Evolutionary conservation across 2,113 vertebrate species (phyloP), one percentile per base, ranked within the genome.

Genomic region (Benitochromis conjunctus): DNA sequence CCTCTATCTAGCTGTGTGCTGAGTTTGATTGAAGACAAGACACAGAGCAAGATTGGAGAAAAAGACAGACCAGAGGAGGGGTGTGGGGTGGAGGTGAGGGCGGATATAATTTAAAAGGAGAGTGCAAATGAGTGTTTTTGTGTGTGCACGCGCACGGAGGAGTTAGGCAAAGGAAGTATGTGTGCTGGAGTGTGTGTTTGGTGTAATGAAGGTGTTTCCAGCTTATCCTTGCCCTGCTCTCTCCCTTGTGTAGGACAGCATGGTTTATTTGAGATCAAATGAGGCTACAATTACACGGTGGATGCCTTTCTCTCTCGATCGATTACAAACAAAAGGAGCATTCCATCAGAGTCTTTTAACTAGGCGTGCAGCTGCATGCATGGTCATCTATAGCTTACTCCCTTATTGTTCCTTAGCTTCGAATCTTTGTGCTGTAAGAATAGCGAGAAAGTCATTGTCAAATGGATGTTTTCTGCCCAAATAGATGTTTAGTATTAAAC

Each of bases 181-280:
- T 80, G 21, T 81, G 71, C 53, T 51, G 21, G 11, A 60, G 76
- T 82, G 84, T 88, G 85, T 60, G 79, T 89, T 91, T 79, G 57
- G 41, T 90, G 79, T 89, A 87, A 91, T 92, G 79, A 93, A 88
- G 89, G 92, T 90, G 84, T 88, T 88, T 86, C 56, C 78, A 85
- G 85, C 83, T 79, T 66, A 80, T 90, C 86, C 83, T 71, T 88
- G 79, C 66, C 77, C 36, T 69, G 78, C 58, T 86, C 26, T 19
- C 55, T 91, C 79, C 77, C 66, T 71, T 60, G 82, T 86, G 78
- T 90, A 79, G 85, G 82, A 89, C 87, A 86, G 79, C 76, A 84
- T 74, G 90, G 87, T 93, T 93, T 93, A 91, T 92, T 92, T 89
- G 91, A 91, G 84, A 94, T 95, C 88, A 93, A 93, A 93, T 92